Conservation (phyloP, 2,888 invertebrate genomes). For the Andrena trimmerana region DNA sequence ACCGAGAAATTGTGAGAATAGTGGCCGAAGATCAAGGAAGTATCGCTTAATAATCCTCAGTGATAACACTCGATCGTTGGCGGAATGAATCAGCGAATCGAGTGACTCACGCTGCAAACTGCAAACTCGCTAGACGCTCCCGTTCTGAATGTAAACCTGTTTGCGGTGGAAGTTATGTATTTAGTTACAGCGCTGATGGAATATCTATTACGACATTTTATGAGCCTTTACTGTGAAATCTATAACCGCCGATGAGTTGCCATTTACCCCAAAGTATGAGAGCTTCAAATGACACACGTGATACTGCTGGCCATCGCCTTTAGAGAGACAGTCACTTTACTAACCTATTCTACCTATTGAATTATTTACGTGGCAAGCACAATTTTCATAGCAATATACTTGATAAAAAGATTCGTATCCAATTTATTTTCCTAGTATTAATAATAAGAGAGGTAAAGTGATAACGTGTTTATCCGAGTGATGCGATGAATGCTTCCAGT, state of each 20-base stretch:
- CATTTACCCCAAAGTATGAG: constrained; percentile 4
- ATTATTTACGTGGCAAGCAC: background rate
- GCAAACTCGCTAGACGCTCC: constrained; percentile 7
- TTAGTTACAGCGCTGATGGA: background rate
- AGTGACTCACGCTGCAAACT: constrained; percentile 28
- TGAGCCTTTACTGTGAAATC: background rate
- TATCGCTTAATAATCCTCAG: constrained; percentile 10
- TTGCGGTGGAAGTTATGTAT: background rate
- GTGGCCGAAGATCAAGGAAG: background rate
- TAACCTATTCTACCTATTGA: background rate
- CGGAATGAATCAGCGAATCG: constrained; percentile 27
- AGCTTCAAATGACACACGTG: background rate
- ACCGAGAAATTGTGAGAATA: background rate
- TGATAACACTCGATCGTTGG: background rate
- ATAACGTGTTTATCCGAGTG: no score
- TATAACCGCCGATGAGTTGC: constrained; percentile 4
- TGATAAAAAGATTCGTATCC: no score
- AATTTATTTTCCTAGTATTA: no score
- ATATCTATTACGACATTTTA: constrained; percentile 3
- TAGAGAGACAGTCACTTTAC: background rate
- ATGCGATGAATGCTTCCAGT: no score
- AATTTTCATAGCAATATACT: no score
- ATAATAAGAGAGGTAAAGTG: no score
- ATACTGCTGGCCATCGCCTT: background rate
- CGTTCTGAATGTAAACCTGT: constrained; percentile 4